Base-by-base conservation (phyloP, 2,888 invertebrate species). In the Incurvaria masculella region DNA sequence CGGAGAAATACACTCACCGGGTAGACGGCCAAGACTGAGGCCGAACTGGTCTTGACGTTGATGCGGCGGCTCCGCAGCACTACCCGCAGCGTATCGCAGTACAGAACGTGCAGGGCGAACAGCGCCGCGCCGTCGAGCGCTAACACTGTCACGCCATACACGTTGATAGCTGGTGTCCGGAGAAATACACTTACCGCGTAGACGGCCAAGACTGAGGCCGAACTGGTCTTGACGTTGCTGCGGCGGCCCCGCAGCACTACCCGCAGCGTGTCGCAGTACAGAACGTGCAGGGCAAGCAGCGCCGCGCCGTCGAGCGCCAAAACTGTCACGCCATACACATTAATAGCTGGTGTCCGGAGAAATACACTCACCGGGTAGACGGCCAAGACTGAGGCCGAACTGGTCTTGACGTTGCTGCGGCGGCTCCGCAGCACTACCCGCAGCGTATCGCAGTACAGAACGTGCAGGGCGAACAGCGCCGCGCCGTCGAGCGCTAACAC, bases 321-420 rank as follows among this genome's bases (percentile, higher is more conserved):
- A 42, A 84, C 60, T 40, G 75, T 68, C 61, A 81, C 74, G 21
- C 81, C 83, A 61, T 82, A 81, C 21, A 70, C 61, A 56, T 81
- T 79, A 21, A 84, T 79, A 50, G 81, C 85, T 85, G 71, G n/a
- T n/a, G n/a, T n/a, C n/a, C n/a, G n/a, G n/a, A n/a, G n/a, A n/a
- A 21, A 2, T n/a, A 50, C 50, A 72, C 80, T 81, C 67, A 86
- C 86, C 57, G 86, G 86, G 62, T 86, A 86, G 16, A 86, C 82
- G 51, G 81, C 80, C 49, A 84, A 63, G 18, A 86, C 81, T 42
- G 82, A 75, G 6, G 79, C 75, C 1, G 83, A 76, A 57, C 81
- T 79, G 20, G 76, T 66, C 64, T 79, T 79, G 51, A 79, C 70
- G 51, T 72, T 63, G 18, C 81, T 71, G 11, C 79, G 72, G 57